Evolutionary conservation across 2,113 vertebrate genomes (phyloP).

Genomic region (Onychorhynchus coronatus): DNA sequence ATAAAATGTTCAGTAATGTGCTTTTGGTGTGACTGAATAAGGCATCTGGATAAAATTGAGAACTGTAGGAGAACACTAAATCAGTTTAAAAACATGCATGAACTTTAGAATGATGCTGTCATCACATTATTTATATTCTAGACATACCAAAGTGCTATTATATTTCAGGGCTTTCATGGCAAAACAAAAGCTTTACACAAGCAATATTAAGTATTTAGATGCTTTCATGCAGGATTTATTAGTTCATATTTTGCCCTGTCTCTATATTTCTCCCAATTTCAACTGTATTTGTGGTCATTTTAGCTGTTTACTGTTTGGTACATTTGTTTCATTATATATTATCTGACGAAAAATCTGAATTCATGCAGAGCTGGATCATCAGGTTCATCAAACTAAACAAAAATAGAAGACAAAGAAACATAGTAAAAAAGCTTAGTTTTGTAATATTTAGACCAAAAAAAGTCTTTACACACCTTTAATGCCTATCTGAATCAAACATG

Average conservation of each 20-base stretch:
- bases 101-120: conserved; percentile 36
- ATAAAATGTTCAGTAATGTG: neutral
- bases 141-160: neutral
- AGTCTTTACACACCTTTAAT: neutral
- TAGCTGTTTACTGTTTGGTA: neutral
- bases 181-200: conserved; percentile 17
- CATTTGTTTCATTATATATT: neutral
- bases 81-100: conserved; percentile 21
- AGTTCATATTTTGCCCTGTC: neutral
- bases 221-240: conserved; percentile 32
- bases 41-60: conserved; percentile 12
- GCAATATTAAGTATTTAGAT: conserved; percentile 46
- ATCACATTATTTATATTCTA: conserved; percentile 7
- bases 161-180: conserved; percentile 17
- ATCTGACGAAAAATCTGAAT: neutral
- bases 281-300: neutral
- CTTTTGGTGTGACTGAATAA: conserved; percentile 18
- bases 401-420: neutral
- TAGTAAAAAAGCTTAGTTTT: neutral
- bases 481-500: neutral
- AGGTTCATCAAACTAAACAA: neutral
- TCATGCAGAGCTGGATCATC: neutral
- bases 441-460: neutral
- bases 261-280: conserved; percentile 13
- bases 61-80: neutral